These are phyloP conservation scores for Lordiphosa andalusiaca DNA, from an alignment of 2,888 invertebrate genomes.

Conservation along the genomic window DNA sequence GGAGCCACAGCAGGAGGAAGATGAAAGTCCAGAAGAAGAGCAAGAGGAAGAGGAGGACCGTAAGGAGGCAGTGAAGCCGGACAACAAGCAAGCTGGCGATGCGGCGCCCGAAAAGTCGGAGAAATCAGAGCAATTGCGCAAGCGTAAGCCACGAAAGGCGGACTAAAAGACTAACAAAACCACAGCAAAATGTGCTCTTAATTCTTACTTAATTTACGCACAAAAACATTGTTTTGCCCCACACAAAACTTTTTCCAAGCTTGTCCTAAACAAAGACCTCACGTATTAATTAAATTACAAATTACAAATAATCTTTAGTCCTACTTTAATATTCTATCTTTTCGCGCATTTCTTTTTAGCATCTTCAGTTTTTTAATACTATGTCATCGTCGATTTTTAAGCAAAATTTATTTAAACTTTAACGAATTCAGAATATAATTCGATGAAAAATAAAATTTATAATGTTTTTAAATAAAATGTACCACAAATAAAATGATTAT, in stretches of 20 bases:
- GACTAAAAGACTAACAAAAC: conserved; percentile 80
- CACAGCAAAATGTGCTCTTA: conserved; percentile 6
- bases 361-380: conserved; percentile 38
- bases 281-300: too few species aligned
- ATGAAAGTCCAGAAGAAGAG: conserved; percentile 41
- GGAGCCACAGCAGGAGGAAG: conserved; percentile 37
- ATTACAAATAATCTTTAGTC: conserved; percentile 27
- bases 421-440: conserved; percentile 3
- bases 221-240: conserved; percentile 35
- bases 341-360: conserved; percentile 10
- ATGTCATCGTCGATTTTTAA: conserved; percentile 40
- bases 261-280: too few species aligned
- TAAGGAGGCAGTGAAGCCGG: conserved; percentile 27
- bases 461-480: conserved; percentile 1
- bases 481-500: conserved; percentile 5
- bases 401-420: conserved; percentile 58
- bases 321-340: conserved; percentile 17
- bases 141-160: conserved; percentile 87
- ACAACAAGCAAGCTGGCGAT: conserved; percentile 40
- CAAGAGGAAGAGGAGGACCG: conserved; percentile 54
- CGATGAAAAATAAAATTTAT: neutral
- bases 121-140: conserved; percentile 82
- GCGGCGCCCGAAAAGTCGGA: conserved; percentile 34
- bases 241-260: too few species aligned
- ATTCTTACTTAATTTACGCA: conserved; percentile 39